Evolutionary conservation across 2,113 vertebrate genomes (phyloP), one percentile per base, ranked within the genome.

Genomic region (Pterophyllum scalare): DNA sequence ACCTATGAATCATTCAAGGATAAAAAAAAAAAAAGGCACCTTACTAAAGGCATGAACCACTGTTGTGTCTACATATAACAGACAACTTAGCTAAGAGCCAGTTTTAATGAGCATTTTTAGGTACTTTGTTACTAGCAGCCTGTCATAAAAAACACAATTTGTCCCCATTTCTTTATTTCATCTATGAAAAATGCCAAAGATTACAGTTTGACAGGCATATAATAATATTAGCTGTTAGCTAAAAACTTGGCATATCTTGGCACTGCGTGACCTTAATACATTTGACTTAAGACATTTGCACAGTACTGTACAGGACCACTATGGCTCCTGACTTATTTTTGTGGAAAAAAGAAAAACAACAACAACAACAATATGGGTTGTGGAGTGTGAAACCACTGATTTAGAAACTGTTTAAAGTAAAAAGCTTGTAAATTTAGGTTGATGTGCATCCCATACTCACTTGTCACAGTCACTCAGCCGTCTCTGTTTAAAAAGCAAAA

Each of bases 401-500:
- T 46, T 46, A 46, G 43, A 46, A 46, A 46, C 19, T 31, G 24
- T 70, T 70, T 52, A 52, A 52, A 70, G 43, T 52, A 28, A 70
- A 19, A 33, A 33, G 31, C 31, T 33, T 33, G 6, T 33, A 33
- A 33, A 33, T 33, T 33, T 33, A 33, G 35, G 35, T 35, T 9
- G 8, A 35, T 8, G 35, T 26, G 20, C 1, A 33, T 64, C 9
- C 20, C 5, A 83, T 13, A 88, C 94, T 92, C 86, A 94, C 94
- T 12, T 33, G 43, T 87, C 58, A 64, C 1, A 8, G 5, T 14
- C 43, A 35, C 0, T 57, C 64, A 77, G 2, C 4, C 0, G 75
- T 79, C 67, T 94, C 94, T 94, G 4, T 72, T 72, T 72, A 31
- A 85, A 80, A 82, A 58, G 13, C 31, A 89, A 75, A 90, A 24